Conservation (phyloP, 2,113 vertebrate species). For the Cranoglanis bouderius region DNA sequence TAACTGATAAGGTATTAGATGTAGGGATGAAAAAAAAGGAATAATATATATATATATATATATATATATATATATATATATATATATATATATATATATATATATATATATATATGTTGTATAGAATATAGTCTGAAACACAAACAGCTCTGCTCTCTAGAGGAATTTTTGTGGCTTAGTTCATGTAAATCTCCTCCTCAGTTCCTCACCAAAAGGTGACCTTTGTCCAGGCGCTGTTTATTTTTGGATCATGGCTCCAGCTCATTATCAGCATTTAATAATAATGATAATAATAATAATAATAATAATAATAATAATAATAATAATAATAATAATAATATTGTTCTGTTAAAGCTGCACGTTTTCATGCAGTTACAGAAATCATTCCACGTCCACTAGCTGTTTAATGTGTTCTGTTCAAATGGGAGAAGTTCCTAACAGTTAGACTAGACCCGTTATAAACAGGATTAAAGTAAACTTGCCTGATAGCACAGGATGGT, state of each 20-base stretch:
- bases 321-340: background rate
- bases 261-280: background rate
- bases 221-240: slow-evolving; percentile 69
- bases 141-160: slow-evolving; percentile 5
- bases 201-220: slow-evolving; percentile 59
- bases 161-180: slow-evolving; percentile 55
- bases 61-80: no score
- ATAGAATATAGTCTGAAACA: slow-evolving; percentile 3
- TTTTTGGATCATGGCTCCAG: slow-evolving; percentile 45
- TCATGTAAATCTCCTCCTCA: slow-evolving; percentile 56
- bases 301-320: background rate
- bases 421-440: slow-evolving; percentile 21
- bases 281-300: background rate
- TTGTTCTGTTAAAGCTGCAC: background rate
- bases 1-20: background rate
- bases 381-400: background rate
- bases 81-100: no score
- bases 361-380: background rate
- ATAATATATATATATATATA: no score
- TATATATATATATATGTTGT: no score
- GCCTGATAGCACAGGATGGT: slow-evolving; percentile 95
- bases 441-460: background rate
- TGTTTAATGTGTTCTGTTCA: background rate
- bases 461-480: slow-evolving; percentile 39
- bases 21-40: background rate